Conservation (phyloP, 2,888 invertebrate genomes). For the Drosophila aldrichi region DNA sequence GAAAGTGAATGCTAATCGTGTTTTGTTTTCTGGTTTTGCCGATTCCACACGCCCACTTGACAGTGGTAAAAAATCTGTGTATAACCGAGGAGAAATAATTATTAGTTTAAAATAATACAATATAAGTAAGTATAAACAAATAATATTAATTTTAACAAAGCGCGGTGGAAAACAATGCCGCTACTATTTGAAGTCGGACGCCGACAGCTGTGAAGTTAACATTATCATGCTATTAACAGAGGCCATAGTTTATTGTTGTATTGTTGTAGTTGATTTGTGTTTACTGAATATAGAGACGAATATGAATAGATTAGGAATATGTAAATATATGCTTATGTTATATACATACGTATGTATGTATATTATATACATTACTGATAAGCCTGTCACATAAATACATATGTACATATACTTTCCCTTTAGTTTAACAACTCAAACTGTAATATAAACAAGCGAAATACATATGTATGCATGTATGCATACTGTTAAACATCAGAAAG, state of each 20-base stretch:
- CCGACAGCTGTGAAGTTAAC: not conserved
- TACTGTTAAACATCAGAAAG: too few species aligned
- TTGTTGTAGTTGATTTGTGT: too few species aligned
- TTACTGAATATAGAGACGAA: too few species aligned
- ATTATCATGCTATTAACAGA: not conserved
- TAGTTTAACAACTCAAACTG: not conserved
- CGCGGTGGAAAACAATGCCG: not conserved
- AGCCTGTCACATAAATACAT: not conserved
- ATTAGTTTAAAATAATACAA: not conserved
- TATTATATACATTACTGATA: not conserved
- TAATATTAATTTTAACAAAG: not conserved
- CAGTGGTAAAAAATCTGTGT: slow-evolving; percentile 1
- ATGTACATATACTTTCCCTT: not conserved
- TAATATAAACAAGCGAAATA: not conserved
- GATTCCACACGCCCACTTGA: slow-evolving; percentile 29
- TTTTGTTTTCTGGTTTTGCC: slow-evolving; percentile 8
- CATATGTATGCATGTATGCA: not conserved
- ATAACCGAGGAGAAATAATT: not conserved
- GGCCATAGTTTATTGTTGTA: not conserved
- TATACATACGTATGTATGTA: not conserved
- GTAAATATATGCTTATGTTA: not conserved
- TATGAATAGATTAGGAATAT: not conserved
- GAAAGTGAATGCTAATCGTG: slow-evolving; percentile 52
- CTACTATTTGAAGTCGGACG: not conserved
- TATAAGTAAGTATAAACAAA: not conserved